A percentile compares a stretch with the other conserved stretches of the same genome.
Conservation (phyloP, 2,888 invertebrate genomes). For the Lepidochitona cinerea region DNA sequence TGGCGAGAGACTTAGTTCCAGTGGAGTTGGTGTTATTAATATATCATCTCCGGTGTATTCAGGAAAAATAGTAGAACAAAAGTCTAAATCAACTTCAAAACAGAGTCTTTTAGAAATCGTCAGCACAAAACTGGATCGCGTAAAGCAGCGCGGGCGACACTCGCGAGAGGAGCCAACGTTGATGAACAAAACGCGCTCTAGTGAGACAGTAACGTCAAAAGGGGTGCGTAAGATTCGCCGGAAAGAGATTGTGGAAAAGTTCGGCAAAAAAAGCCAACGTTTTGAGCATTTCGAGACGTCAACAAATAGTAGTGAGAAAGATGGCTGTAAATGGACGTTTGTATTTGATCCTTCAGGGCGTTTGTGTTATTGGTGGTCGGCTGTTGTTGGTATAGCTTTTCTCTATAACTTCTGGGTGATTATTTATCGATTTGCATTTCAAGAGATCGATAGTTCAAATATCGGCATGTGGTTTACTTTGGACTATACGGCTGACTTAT, state of each 20-base stretch:
- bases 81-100: conserved; percentile 75
- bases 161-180: conserved; percentile 77
- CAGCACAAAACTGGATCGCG: conserved; percentile 78
- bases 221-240: conserved; percentile 71
- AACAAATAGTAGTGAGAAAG: conserved; percentile 75
- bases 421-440: conserved; percentile 98
- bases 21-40: conserved; percentile 73
- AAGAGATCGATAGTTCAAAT: conserved; percentile 90
- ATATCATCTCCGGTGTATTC: conserved; percentile 72
- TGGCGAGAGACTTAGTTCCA: conserved; percentile 75
- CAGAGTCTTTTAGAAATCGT: conserved; percentile 81
- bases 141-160: conserved; percentile 74
- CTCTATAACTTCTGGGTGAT: conserved; percentile 75
- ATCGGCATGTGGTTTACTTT: conserved; percentile 95
- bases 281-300: conserved; percentile 58
- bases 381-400: conserved; percentile 69
- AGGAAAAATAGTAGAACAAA: conserved; percentile 58
- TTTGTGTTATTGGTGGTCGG: conserved; percentile 74
- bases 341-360: conserved; percentile 99
- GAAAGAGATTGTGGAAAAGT: conserved; percentile 71
- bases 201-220: conserved; percentile 77
- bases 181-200: conserved; percentile 77
- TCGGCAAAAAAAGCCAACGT: conserved; percentile 63
- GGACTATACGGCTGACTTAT: conserved; percentile 96
- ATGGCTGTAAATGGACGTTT: conserved; percentile 81